Conservation (phyloP, 2,113 vertebrate genomes). For the Myrmophylax atrothorax region DNA sequence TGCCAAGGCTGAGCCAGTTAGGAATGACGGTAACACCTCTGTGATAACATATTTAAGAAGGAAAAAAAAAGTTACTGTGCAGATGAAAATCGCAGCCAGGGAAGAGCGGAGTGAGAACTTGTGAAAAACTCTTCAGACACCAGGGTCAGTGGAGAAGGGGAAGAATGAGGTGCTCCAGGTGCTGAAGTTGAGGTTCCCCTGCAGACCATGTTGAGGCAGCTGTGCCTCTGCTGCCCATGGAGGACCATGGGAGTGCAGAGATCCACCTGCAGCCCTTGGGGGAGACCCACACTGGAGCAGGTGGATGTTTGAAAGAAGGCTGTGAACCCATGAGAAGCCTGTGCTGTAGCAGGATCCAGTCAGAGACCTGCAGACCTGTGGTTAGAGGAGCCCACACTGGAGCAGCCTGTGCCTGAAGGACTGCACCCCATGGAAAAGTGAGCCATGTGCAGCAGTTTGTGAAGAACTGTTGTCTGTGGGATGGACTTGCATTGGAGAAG, state of each 20-base stretch:
- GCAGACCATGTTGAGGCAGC: background rate
- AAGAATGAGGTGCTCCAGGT: background rate
- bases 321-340: background rate
- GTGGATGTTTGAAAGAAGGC: background rate
- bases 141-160: background rate
- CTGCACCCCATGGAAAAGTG: background rate
- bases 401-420: background rate
- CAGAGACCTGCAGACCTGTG: background rate
- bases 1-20: background rate
- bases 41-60: background rate
- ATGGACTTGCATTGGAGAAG: too few relatives aligned
- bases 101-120: background rate
- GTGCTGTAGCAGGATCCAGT: background rate
- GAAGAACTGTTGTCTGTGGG: background rate
- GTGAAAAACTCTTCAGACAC: background rate
- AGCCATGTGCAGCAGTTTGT: background rate
- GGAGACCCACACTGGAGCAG: background rate
- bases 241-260: background rate
- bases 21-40: background rate
- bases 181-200: background rate
- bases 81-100: background rate
- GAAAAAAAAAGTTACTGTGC: background rate
- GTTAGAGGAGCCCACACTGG: background rate
- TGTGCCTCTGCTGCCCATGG: background rate
- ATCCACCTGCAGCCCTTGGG: background rate